Evolutionary conservation across 2,797 vertebrate species (phyloP), one percentile per base, ranked within the genome.

Genomic region (Pygocentrus nattereri): DNA sequence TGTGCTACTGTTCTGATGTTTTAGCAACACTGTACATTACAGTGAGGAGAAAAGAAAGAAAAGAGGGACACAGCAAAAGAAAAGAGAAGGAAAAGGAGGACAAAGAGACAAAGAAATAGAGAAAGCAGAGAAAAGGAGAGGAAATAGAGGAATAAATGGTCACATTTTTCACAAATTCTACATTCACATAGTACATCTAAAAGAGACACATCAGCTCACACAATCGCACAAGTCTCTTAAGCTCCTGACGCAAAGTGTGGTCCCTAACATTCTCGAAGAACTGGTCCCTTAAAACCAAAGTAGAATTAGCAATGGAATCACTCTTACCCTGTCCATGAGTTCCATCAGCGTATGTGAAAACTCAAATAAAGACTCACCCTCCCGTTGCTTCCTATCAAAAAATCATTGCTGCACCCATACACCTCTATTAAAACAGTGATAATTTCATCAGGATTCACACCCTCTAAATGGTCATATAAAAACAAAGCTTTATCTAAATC

Each of bases 251-350:
- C 19, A 78, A 25, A 7, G 38, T 61, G 11, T 8, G 38, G 21
- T 69, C 72, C 4, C 15, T 15, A 0, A 81, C 79, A 54, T 82
- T 77, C 11, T 82, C 47, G 73, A 80, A 77, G 7, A 82, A 73
- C 41, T 82, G 80, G 47, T 77, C 74, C 3, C 74, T 18, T 27
- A 72, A n/a, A 15, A 82, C 74, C 3, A 27, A 1, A 21, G 74
- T 49, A 54, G n/a, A 12, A 16, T 68, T 12, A 2, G 10, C 4
- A 56, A 80, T 59, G 19, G 38, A 30, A 47, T 30, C 21, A 21
- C 18, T 5, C 12, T 49, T 7, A 71, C 25, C 6, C 30, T 59
- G 5, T 70, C 65, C 31, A 70, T 56, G 2, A 31, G 11, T 31
- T 61, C 65, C 77, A 79, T 59, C 11, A 70, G 21, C 13, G 74